phyloP scores from a whole-genome alignment of 2,113 vertebrate genomes.

The Seriola dumerili region DNA sequence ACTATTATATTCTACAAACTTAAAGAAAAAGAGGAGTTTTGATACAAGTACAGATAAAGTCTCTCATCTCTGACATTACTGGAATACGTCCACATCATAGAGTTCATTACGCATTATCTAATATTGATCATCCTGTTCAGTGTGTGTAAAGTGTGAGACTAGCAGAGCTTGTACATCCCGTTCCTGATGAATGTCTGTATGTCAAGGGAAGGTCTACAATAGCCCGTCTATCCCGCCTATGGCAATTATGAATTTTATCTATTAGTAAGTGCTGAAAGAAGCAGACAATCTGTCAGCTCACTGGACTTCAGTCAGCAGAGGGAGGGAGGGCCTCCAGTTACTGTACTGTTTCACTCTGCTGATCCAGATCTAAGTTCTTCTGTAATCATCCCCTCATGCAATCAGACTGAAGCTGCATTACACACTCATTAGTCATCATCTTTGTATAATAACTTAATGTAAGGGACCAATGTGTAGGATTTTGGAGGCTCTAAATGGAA shows the following conservation, averaged over 20 bases:
- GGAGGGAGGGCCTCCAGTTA: not conserved
- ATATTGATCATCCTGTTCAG: not conserved
- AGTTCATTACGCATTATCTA: constrained; percentile 24
- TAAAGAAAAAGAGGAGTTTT: too few species aligned
- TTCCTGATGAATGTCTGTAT: not conserved
- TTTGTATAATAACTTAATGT: not conserved
- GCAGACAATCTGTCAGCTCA: constrained; percentile 4
- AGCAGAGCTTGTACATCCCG: not conserved
- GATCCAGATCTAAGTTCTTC: not conserved
- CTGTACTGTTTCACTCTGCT: not conserved
- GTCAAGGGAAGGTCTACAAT: not conserved
- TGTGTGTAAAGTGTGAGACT: not conserved
- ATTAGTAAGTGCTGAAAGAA: constrained; percentile 15
- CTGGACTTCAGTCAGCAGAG: constrained; percentile 46
- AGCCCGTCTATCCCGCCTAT: not conserved
- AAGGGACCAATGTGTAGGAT: not conserved
- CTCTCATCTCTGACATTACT: not conserved
- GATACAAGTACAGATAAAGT: too few species aligned
- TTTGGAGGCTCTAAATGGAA: too few species aligned
- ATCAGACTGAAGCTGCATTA: not conserved
- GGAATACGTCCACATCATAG: not conserved
- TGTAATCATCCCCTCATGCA: not conserved
- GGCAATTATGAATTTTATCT: constrained; percentile 21
- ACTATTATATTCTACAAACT: too few species aligned
- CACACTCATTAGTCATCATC: not conserved